Evolutionary conservation across 2,888 invertebrate genomes (phyloP).

Genomic region (Netelia virgata): DNA sequence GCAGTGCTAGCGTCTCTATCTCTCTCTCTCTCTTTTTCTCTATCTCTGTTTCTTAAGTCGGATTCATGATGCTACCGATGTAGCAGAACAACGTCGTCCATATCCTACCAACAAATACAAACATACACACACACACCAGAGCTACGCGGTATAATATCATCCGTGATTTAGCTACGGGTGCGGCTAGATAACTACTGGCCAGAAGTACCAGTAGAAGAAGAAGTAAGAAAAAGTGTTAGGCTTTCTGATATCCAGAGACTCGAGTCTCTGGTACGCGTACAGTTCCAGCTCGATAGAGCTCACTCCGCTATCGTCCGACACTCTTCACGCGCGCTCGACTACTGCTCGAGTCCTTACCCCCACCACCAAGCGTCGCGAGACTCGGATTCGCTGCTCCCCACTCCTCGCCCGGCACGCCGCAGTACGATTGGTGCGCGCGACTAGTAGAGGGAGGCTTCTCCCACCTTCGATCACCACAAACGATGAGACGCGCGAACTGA

Average conservation of each 20-base stretch:
- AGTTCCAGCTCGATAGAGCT: no score
- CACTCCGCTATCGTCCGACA: no score
- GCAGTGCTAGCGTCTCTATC: constrained; percentile 4
- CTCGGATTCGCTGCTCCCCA: no score
- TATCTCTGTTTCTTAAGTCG: background rate
- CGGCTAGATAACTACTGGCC: constrained; percentile 72
- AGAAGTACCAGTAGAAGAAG: constrained; percentile 27
- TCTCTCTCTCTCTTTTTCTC: no score
- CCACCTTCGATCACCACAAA: no score
- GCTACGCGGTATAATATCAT: constrained; percentile 68
- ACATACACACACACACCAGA: constrained; percentile 6
- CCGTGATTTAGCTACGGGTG: constrained; percentile 77
- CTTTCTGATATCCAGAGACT: constrained; percentile 47
- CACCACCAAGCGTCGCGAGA: no score
- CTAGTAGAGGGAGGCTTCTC: no score
- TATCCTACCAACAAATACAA: background rate
- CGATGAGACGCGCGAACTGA: no score
- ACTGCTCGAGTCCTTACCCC: no score
- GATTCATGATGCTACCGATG: constrained; percentile 35
- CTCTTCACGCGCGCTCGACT: no score
- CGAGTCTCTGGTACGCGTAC: constrained; percentile 32
- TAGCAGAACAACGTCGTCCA: constrained; percentile 14
- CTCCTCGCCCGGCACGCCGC: no score
- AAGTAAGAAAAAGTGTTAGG: constrained; percentile 2
- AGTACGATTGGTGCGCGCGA: no score